phyloP scores from a whole-genome alignment of 2,888 invertebrate species.

The Rotaria macrura region DNA sequence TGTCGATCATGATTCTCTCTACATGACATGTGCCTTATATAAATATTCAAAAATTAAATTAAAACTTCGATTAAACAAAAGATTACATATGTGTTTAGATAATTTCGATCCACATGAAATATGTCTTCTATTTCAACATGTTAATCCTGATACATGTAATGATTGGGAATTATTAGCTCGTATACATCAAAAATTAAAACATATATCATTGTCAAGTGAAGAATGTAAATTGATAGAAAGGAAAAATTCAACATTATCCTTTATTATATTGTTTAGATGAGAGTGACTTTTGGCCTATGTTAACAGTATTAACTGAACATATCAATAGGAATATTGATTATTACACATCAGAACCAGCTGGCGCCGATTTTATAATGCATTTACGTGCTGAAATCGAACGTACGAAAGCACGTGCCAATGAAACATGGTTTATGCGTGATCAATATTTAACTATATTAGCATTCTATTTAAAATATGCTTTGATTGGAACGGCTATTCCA shows the following conservation, averaged over 20 bases:
- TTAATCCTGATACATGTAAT: conserved; percentile 18
- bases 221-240: neutral
- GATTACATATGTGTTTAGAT: neutral
- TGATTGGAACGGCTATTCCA: neutral
- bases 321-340: conserved; percentile 6
- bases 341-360: neutral
- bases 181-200: neutral
- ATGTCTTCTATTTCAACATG: neutral
- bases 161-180: neutral
- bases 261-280: neutral
- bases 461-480: conserved; percentile 9
- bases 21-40: neutral
- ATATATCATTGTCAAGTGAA: neutral
- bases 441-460: neutral
- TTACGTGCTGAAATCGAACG: conserved; percentile 4
- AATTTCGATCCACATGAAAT: neutral
- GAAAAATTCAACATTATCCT: neutral
- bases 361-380: neutral
- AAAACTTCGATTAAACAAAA: neutral
- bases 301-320: neutral
- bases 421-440: neutral
- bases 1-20: neutral
- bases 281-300: neutral
- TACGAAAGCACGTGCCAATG: neutral
- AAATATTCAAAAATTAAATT: neutral